phyloP scores from a whole-genome alignment of 2,888 invertebrate species.

The Glyphotaelius pellucidus region DNA sequence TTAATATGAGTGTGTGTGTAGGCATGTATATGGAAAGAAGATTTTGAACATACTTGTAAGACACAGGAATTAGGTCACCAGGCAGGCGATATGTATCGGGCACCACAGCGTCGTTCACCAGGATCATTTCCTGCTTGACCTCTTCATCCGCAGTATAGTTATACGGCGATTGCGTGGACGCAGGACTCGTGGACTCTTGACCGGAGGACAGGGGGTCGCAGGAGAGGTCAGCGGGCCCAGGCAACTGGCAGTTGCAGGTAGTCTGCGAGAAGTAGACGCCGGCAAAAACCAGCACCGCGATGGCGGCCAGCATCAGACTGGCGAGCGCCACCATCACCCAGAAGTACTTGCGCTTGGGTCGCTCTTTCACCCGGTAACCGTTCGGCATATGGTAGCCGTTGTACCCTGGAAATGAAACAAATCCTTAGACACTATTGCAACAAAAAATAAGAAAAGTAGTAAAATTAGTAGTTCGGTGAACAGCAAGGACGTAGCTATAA shows the following conservation, averaged over 20 bases:
- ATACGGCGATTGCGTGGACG: not conserved
- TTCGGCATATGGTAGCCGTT: conserved; percentile 8
- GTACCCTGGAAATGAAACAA: conserved; percentile 23
- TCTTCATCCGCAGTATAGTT: not conserved
- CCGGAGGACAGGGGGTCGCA: not conserved
- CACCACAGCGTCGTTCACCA: not conserved
- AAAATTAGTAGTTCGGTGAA: not conserved
- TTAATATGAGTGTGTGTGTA: too few species aligned
- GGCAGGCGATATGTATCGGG: not conserved
- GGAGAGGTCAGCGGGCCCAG: not conserved
- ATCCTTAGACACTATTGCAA: not conserved
- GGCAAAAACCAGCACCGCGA: not conserved
- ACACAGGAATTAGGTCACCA: not conserved
- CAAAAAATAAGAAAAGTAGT: not conserved
- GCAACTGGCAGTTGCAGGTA: not conserved
- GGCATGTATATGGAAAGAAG: not conserved
- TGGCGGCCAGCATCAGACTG: not conserved
- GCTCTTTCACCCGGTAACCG: conserved; percentile 20
- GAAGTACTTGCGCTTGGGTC: not conserved
- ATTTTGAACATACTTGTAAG: conserved; percentile 4
- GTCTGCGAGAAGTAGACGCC: conserved; percentile 3
- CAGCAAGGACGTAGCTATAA: too few species aligned
- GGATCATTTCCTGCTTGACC: conserved; percentile 1
- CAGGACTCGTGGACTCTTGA: not conserved
- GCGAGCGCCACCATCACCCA: not conserved